Percentiles rank a stretch among this genome's conserved stretches.
phyloP scores from a whole-genome alignment of 2,888 invertebrate species.

The Helicoverpa assulta region DNA sequence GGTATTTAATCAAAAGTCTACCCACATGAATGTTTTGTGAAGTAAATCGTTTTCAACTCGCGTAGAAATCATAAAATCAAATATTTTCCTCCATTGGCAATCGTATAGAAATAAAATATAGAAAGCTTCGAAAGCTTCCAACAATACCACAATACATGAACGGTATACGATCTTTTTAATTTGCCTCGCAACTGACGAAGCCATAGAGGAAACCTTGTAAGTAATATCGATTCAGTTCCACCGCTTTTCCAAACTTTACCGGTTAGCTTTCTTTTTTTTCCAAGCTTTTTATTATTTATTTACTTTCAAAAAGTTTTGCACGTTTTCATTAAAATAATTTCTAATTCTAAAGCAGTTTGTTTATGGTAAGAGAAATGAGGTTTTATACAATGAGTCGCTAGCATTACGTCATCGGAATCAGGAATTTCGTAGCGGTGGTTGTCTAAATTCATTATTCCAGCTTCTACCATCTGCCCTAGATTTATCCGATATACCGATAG shows the following conservation, averaged over 20 bases:
- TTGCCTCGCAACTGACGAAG: constrained; percentile 77
- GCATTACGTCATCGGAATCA: background rate
- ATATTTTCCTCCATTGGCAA: background rate
- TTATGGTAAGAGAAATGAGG: constrained; percentile 23
- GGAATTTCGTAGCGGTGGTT: too few relatives aligned
- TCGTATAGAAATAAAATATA: constrained; percentile 1
- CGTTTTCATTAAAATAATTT: constrained; percentile 12
- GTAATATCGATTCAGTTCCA: constrained; percentile 73
- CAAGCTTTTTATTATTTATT: constrained; percentile 34
- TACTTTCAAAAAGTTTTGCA: constrained; percentile 24
- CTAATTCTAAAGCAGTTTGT: constrained; percentile 37
- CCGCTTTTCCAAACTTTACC: constrained; percentile 68
- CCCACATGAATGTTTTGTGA: too few relatives aligned
- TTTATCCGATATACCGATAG: too few relatives aligned
- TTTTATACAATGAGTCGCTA: constrained; percentile 6
- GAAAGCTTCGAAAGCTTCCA: constrained; percentile 50
- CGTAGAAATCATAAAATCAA: background rate
- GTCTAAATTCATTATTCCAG: too few relatives aligned
- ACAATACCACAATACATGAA: constrained; percentile 59
- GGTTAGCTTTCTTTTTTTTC: constrained; percentile 48
- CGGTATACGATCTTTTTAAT: constrained; percentile 75
- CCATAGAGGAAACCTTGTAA: constrained; percentile 69
- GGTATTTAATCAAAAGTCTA: too few relatives aligned
- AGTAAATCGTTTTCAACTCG: too few relatives aligned
- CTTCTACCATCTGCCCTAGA: too few relatives aligned